phyloP scores from a whole-genome alignment of 2,888 invertebrate genomes.

The Orchesellides sinensis region DNA sequence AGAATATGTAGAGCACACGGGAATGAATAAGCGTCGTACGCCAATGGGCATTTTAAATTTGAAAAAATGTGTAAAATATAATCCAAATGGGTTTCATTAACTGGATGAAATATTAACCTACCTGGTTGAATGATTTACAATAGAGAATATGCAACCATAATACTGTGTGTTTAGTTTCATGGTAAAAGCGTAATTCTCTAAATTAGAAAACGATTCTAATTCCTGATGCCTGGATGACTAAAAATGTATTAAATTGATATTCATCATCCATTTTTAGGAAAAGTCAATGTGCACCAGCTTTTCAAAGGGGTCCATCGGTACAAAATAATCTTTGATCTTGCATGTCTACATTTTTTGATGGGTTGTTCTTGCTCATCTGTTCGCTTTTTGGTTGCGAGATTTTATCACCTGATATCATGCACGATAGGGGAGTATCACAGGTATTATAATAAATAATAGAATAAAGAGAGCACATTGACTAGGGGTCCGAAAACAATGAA shows the following conservation, averaged over 20 bases:
- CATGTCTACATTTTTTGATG: constrained; percentile 48
- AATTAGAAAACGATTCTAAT: constrained; percentile 60
- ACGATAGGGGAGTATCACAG: constrained; percentile 35
- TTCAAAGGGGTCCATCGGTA: no score
- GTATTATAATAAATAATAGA: constrained; percentile 9
- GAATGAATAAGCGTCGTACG: no score
- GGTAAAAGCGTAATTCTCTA: constrained; percentile 48
- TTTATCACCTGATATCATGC: constrained; percentile 68
- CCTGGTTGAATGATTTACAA: neutral
- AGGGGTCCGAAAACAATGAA: neutral
- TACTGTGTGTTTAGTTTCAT: neutral
- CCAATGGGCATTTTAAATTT: no score
- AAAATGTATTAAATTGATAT: constrained; percentile 60
- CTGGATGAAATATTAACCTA: constrained; percentile 16
- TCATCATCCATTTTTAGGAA: constrained; percentile 18
- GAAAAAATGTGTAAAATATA: neutral
- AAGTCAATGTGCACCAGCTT: neutral
- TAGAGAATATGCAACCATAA: neutral
- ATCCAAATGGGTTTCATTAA: constrained; percentile 5
- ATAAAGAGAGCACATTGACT: no score
- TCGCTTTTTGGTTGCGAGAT: constrained; percentile 58
- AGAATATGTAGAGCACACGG: neutral
- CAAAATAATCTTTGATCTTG: constrained; percentile 22
- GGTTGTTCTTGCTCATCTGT: constrained; percentile 65
- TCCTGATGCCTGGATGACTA: constrained; percentile 39